phyloP scores from a whole-genome alignment of 2,797 vertebrate species.

The Triplophysa bombifrons region DNA sequence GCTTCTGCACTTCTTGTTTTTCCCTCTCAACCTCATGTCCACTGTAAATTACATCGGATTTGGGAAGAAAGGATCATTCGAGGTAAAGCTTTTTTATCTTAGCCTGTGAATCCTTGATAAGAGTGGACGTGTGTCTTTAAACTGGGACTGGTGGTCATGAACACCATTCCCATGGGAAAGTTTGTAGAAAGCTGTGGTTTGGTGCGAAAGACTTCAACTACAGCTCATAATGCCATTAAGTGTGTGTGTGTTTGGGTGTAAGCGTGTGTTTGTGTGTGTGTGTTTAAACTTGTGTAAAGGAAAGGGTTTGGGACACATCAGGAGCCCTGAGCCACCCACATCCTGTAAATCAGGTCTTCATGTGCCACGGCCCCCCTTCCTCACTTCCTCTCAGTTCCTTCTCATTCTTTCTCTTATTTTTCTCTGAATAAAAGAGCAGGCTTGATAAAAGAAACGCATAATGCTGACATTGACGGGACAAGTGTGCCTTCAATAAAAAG shows the following conservation, averaged over 20 bases:
- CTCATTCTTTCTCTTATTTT: constrained; percentile 37
- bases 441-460: constrained; percentile 64
- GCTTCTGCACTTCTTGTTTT: neutral
- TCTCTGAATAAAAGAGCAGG: constrained; percentile 53
- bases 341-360: constrained; percentile 67
- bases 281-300: constrained; percentile 28
- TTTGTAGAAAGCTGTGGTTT: constrained; percentile 58
- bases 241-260: constrained; percentile 35
- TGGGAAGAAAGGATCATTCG: constrained; percentile 1
- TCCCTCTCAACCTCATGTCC: constrained; percentile 52
- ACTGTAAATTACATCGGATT: constrained; percentile 63
- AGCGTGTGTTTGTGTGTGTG: constrained; percentile 3
- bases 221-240: constrained; percentile 69
- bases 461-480: constrained; percentile 56
- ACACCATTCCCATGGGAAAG: constrained; percentile 76
- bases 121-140: constrained; percentile 56
- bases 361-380: neutral
- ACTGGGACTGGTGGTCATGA: constrained; percentile 51
- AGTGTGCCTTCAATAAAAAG: constrained; percentile 63
- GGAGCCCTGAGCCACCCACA: constrained; percentile 61
- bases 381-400: neutral
- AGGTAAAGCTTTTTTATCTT: constrained; percentile 28
- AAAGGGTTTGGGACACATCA: constrained; percentile 36
- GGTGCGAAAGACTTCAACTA: constrained; percentile 61
- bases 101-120: constrained; percentile 67